These are phyloP conservation scores for Macrocentrus cingulum DNA, from an alignment of 1,140 invertebrate genomes.

Conservation along the genomic window DNA sequence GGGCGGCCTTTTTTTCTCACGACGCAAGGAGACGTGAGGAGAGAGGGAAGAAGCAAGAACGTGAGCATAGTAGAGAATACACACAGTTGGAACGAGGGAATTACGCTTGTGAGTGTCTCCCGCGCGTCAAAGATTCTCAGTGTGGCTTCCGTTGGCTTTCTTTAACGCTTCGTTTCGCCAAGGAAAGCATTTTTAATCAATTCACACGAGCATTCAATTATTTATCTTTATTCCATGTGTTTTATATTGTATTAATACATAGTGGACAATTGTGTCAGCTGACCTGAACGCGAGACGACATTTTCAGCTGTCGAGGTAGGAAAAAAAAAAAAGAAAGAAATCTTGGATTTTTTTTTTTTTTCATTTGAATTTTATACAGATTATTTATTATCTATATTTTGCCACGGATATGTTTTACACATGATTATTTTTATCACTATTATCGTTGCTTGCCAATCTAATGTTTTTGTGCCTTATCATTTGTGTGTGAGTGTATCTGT, in stretches of 20 bases:
- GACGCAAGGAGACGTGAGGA: not conserved
- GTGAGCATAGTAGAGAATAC: not conserved
- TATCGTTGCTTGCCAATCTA: not conserved
- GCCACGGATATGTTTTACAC: not conserved
- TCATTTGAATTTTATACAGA: too few relatives aligned
- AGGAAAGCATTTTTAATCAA: too few relatives aligned
- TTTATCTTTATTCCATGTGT: too few relatives aligned
- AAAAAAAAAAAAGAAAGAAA: not conserved
- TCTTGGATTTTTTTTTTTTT: too few relatives aligned
- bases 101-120: conserved; percentile 12
- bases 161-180: not conserved
- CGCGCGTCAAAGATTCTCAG: conserved; percentile 11
- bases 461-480: not conserved
- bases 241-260: too few relatives aligned
- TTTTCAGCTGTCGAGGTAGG: not conserved
- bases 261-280: not conserved
- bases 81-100: conserved; percentile 5
- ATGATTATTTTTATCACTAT: not conserved
- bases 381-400: not conserved
- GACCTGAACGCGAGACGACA: not conserved
- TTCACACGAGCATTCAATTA: too few relatives aligned
- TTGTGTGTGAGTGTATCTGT: not conserved
- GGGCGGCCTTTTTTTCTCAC: conserved; percentile 17
- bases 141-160: conserved; percentile 2
- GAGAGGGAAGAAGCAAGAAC: conserved; percentile 4